Evolutionary conservation across 2,113 vertebrate genomes (phyloP).

Genomic region (Eubucco bourcierii): DNA sequence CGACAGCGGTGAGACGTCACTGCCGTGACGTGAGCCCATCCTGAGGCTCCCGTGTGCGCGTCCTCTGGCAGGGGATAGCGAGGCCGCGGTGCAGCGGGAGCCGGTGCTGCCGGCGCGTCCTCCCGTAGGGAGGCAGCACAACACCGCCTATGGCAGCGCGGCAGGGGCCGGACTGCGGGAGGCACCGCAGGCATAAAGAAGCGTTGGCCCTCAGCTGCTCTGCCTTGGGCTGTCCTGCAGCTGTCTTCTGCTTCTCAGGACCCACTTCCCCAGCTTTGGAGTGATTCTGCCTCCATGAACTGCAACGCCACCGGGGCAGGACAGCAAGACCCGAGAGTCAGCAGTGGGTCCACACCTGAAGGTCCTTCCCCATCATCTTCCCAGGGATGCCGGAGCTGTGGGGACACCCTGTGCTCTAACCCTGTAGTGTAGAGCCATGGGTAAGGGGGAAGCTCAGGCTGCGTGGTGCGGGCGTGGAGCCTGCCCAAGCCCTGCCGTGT

Average conservation of each 20-base stretch:
- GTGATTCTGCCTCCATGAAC: rapidly evolving
- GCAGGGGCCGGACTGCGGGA: neutral
- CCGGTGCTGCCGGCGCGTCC: neutral
- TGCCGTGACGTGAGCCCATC: neutral
- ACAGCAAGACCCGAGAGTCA: neutral
- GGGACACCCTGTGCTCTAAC: neutral
- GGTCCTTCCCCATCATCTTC: rapidly evolving
- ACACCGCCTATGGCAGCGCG: constrained; percentile 15
- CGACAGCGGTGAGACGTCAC: neutral
- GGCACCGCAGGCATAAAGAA: neutral
- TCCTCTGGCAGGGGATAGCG: neutral
- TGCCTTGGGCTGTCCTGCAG: neutral
- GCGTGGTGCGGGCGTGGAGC: rapidly evolving
- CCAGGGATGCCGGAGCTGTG: neutral
- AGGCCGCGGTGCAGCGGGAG: no score
- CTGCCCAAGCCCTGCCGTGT: rapidly evolving
- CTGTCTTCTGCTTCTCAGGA: no score
- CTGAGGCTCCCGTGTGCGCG: rapidly evolving
- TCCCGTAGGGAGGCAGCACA: constrained; percentile 54
- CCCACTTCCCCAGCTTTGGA: neutral
- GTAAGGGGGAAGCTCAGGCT: neutral
- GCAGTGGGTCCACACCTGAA: rapidly evolving
- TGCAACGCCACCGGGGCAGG: rapidly evolving
- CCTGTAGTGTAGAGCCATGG: rapidly evolving
- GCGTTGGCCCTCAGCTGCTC: neutral